Percentiles rank a stretch among this genome's conserved stretches.
Evolutionary conservation across 1,140 invertebrate species (phyloP).

Genomic region (Drosophila punjabiensis): DNA sequence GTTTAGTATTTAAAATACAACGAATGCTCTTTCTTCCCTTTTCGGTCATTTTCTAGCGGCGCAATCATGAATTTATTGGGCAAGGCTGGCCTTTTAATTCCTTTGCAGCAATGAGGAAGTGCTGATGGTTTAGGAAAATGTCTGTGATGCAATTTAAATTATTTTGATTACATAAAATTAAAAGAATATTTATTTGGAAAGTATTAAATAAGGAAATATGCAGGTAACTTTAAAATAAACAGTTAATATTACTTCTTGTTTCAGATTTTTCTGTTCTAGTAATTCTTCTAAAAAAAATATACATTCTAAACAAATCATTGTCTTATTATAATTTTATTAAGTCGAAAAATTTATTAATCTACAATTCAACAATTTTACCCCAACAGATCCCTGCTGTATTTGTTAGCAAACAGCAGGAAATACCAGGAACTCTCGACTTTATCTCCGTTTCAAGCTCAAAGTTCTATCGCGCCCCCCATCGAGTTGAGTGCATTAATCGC

Average conservation of each 20-base stretch:
- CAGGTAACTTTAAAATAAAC: background rate
- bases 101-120: conserved; percentile 16
- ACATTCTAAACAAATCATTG: too few relatives aligned
- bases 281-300: too few relatives aligned
- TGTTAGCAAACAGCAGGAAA: conserved; percentile 19
- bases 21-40: conserved; percentile 18
- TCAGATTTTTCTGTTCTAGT: too few relatives aligned
- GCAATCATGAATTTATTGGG: conserved; percentile 79
- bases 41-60: conserved; percentile 39
- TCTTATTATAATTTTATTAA: background rate
- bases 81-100: conserved; percentile 53
- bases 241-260: background rate
- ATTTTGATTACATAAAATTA: conserved; percentile 11
- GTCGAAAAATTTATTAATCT: background rate
- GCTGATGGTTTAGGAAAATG: background rate
- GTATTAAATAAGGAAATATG: background rate
- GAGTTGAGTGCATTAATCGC: conserved; percentile 28
- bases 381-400: background rate
- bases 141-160: background rate
- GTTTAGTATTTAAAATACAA: conserved; percentile 12
- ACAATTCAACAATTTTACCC: background rate
- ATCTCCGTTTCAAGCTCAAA: conserved; percentile 11
- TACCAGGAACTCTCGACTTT: conserved; percentile 40
- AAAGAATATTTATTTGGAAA: background rate
- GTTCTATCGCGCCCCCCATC: conserved; percentile 40